These are phyloP conservation scores for Noctilio leporinus DNA, from an alignment of 2,113 vertebrate genomes.

Conservation along the genomic window DNA sequence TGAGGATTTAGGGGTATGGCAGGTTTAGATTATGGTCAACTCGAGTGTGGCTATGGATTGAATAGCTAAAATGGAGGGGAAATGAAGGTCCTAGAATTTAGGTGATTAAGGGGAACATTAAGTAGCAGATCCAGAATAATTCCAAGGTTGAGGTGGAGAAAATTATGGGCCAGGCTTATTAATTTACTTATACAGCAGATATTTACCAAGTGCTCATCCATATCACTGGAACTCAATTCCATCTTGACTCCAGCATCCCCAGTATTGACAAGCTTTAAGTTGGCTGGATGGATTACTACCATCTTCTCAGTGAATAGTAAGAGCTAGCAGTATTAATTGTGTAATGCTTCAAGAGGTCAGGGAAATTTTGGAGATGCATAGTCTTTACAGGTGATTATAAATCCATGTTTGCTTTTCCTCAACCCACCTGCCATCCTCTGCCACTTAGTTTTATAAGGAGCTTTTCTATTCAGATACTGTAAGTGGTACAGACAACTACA, in stretches of 20 bases:
- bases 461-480: not conserved
- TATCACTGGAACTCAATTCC: not conserved
- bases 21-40: not conserved
- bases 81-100: not conserved
- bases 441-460: not conserved
- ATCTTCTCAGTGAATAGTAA: not conserved
- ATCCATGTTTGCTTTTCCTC: not conserved
- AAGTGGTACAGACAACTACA: not conserved
- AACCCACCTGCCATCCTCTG: not conserved
- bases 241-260: not conserved
- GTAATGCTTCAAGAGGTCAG: not conserved
- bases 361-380: not conserved
- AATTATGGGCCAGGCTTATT: not conserved
- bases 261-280: not conserved
- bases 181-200: not conserved
- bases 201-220: not conserved
- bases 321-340: not conserved
- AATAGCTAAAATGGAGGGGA: not conserved
- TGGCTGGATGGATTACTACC: not conserved
- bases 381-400: not conserved
- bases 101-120: not conserved
- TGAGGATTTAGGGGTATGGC: not conserved
- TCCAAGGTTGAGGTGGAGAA: not conserved
- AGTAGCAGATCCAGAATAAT: not conserved
- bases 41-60: not conserved